Percentiles rank a stretch among this genome's conserved stretches.
Conservation (phyloP, 2,888 invertebrate species). For the Spilosoma lubricipeda region DNA sequence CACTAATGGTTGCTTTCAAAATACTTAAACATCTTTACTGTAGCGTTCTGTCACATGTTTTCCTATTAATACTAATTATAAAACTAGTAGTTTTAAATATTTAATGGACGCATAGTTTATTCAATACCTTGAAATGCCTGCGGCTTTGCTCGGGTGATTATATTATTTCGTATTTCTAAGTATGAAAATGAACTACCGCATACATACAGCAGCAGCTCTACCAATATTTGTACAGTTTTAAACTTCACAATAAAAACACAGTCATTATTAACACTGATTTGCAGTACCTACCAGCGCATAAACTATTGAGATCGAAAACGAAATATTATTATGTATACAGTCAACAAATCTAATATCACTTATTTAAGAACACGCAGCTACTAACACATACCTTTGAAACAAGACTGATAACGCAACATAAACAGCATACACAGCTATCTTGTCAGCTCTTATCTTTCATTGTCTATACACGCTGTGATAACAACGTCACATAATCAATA, state of each 20-base stretch:
- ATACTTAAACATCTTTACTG: no score
- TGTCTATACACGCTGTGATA: slow-evolving; percentile 1
- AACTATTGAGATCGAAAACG: neutral
- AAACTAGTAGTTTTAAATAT: no score
- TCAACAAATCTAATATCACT: neutral
- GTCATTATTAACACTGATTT: neutral
- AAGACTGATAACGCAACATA: neutral
- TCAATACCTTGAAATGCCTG: no score
- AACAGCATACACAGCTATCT: neutral
- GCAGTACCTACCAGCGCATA: neutral
- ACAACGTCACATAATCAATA: neutral
- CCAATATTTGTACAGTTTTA: no score
- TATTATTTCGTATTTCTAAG: no score
- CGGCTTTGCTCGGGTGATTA: no score
- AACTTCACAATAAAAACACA: neutral
- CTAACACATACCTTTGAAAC: neutral
- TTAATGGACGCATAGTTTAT: no score
- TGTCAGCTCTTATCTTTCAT: slow-evolving; percentile 6
- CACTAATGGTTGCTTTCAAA: no score
- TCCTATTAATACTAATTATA: no score
- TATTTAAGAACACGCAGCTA: neutral
- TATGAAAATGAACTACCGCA: neutral
- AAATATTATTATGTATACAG: neutral
- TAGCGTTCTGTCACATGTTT: no score
- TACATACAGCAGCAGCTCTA: no score